Evolutionary conservation across 2,888 invertebrate genomes (phyloP), one percentile per base, ranked within the genome.

Genomic region (Hedychridium roseum): DNA sequence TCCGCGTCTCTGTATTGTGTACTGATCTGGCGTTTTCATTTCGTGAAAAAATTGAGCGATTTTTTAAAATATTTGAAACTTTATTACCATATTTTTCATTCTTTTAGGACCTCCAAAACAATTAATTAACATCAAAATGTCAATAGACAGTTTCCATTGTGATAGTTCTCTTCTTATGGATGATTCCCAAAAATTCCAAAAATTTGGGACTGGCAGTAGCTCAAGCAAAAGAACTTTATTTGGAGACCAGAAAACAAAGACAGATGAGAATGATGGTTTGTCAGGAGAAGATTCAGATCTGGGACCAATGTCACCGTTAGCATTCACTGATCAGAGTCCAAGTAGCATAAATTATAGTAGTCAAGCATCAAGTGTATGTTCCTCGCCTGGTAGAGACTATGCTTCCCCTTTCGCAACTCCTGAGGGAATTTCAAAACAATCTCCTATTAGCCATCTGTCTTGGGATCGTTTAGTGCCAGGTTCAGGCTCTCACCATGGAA

Each of bases 241-340:
- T 27, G 54, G 46, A 15, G 54, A 60, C 1, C 28, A 42, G 16
- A 51, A 43, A 6, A 36, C 31, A 6, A 17, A n/a, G 4, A 5
- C 12, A 7, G 35, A n/a, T 4, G 53, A 58, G 14, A 17, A 16
- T 1, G 53, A 55, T 11, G 28, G 20, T 41, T 34, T 35, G 17
- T 72, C 74, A 0, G 75, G 64, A 6, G 66, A 71, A 1, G 77
- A 77, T 0, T 75, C 76, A 0, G 76, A 74, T 38, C 54, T 76
- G n/a, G 71, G 74, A 2, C 73, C 71, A 1, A 73, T 77, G 70
- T 76, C 76, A 3, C 75, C 76, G 0, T 39, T 77, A 2, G 64
- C 64, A 2, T 27, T 64, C 2, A 71, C 70, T 3, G 72, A 74
- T 28, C 53, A 40, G 1, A 69, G 68, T 35, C 48, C 61, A 5